phyloP scores from a whole-genome alignment of 2,113 vertebrate species.

The Pelobates fuscus region DNA sequence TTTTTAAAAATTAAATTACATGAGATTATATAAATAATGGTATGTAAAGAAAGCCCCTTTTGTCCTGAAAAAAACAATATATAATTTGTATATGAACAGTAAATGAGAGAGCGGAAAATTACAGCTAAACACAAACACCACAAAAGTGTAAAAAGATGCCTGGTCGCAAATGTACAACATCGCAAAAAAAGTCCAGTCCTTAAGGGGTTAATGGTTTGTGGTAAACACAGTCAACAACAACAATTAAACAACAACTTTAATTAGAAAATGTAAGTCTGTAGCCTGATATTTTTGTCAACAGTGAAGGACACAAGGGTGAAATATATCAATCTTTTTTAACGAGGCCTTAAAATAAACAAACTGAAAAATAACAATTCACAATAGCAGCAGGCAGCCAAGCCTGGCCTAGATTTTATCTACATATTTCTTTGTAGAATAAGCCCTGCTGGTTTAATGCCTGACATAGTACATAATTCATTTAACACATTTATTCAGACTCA shows the following conservation, averaged over 20 bases:
- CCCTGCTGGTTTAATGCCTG: slow-evolving; percentile 5
- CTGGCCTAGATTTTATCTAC: slow-evolving; percentile 27
- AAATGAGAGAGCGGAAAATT: no score
- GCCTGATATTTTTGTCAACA: slow-evolving; percentile 35
- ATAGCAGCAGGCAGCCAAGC: slow-evolving; percentile 32
- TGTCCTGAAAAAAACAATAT: no score
- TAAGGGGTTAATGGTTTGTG: no score
- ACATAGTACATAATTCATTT: slow-evolving; percentile 19
- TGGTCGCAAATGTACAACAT: no score
- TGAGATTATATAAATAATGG: no score
- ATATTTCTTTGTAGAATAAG: slow-evolving; percentile 27
- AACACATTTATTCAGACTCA: slow-evolving; percentile 9
- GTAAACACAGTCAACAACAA: slow-evolving; percentile 15
- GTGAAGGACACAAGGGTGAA: slow-evolving; percentile 38
- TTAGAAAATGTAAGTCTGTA: slow-evolving; percentile 38
- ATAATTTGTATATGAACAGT: no score
- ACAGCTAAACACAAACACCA: no score
- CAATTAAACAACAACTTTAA: slow-evolving; percentile 39
- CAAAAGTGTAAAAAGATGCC: no score
- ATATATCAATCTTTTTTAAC: slow-evolving; percentile 49
- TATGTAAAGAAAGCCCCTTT: no score
- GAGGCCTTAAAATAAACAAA: slow-evolving; percentile 35
- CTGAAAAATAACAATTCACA: slow-evolving; percentile 30
- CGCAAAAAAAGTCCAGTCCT: no score
- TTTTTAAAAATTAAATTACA: no score